Percentiles rank a stretch among this genome's conserved stretches.
phyloP scores from a whole-genome alignment of 2,888 invertebrate species.

The Calameuta filiformis region DNA sequence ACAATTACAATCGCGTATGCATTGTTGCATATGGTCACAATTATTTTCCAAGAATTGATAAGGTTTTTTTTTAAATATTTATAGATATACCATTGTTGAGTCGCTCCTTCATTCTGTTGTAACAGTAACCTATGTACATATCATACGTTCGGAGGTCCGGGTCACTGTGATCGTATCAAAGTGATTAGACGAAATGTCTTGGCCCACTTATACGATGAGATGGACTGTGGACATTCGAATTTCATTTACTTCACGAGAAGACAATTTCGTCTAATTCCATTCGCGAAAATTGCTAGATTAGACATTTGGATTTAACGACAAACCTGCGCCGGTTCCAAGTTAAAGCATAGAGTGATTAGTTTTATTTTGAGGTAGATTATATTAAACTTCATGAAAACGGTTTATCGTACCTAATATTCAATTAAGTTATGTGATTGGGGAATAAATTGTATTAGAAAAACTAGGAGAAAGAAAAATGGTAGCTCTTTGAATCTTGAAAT shows the following conservation, averaged over 20 bases:
- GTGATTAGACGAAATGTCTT: not conserved
- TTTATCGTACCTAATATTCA: not conserved
- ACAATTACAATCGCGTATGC: not conserved
- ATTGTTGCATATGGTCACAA: slow-evolving; percentile 10
- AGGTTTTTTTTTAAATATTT: not conserved
- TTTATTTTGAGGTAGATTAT: not conserved
- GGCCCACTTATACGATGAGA: not conserved
- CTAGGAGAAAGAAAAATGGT: no score
- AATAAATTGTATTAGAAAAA: not conserved
- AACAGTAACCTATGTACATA: not conserved
- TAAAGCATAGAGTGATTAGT: not conserved
- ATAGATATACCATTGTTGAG: not conserved
- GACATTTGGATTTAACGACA: not conserved
- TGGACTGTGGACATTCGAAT: not conserved
- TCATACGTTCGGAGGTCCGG: not conserved
- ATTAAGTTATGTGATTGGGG: not conserved
- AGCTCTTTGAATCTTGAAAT: not conserved
- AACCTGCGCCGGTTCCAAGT: not conserved
- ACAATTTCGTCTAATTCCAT: not conserved
- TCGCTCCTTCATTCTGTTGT: not conserved
- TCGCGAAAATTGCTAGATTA: not conserved
- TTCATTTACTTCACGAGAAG: not conserved
- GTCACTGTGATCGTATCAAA: not conserved
- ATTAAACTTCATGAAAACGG: not conserved
- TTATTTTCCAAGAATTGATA: slow-evolving; percentile 35